phyloP scores from a whole-genome alignment of 2,113 vertebrate genomes.

The Orthonyx spaldingii region DNA sequence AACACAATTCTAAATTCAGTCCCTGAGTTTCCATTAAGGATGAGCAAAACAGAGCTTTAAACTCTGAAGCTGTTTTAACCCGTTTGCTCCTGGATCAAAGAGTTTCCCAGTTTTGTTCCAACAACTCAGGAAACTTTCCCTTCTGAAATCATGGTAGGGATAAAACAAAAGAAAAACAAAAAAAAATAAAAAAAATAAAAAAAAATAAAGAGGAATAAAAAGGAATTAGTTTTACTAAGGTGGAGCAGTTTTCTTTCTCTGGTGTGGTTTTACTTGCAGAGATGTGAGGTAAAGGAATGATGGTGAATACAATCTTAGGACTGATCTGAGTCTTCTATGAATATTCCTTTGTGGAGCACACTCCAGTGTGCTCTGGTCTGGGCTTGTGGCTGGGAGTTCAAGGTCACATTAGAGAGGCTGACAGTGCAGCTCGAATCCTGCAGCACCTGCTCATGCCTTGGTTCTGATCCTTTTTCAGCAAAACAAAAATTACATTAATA shows the following conservation, averaged over 20 bases:
- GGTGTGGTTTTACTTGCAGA: constrained; percentile 10
- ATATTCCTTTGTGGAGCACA: constrained; percentile 17
- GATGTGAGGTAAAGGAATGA: neutral
- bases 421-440: neutral
- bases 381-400: neutral
- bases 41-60: constrained; percentile 46
- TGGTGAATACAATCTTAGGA: neutral
- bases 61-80: constrained; percentile 35
- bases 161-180: too few species aligned
- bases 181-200: neutral
- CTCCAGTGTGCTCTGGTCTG: neutral
- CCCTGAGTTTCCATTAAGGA: constrained; percentile 40
- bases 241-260: neutral
- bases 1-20: constrained; percentile 36
- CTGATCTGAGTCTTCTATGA: neutral
- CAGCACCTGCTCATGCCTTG: constrained; percentile 13
- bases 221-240: neutral
- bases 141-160: neutral
- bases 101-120: neutral
- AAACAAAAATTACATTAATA: neutral
- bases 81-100: constrained; percentile 9
- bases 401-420: constrained; percentile 6
- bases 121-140: neutral
- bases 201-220: neutral
- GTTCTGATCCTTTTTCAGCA: neutral